A percentile compares a stretch with the other conserved stretches of the same genome.
Evolutionary conservation across 2,888 invertebrate genomes (phyloP).

Genomic region (Megamerina dolium): DNA sequence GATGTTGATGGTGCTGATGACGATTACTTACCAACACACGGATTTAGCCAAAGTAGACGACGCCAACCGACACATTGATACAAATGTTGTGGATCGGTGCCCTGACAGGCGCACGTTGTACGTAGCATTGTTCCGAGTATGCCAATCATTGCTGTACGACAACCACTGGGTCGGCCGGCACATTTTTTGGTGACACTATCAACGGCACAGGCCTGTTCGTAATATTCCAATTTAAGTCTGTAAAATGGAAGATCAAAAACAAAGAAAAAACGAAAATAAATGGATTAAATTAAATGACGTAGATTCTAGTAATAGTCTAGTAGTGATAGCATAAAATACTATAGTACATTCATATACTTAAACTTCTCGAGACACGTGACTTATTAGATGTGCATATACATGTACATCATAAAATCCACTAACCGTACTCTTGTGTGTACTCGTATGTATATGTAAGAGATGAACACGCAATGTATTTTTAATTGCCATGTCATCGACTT

Average conservation of each 20-base stretch:
- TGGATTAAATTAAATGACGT: neutral
- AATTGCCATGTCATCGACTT: slow-evolving; percentile 19
- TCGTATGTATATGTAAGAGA: no score
- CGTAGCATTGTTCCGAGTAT: slow-evolving; percentile 85
- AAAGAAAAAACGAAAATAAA: no score
- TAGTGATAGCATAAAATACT: no score
- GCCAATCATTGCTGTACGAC: slow-evolving; percentile 77
- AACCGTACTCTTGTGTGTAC: no score
- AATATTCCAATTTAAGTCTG: slow-evolving; percentile 75
- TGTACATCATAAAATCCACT: no score
- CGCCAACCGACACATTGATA: slow-evolving; percentile 90
- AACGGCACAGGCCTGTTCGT: slow-evolving; percentile 87
- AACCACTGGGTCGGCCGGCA: slow-evolving; percentile 78
- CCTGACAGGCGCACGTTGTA: slow-evolving; percentile 82
- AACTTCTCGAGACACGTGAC: no score
- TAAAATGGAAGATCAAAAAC: no score
- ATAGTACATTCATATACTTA: no score
- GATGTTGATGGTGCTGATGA: no score
- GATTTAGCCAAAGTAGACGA: slow-evolving; percentile 82
- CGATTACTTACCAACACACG: slow-evolving; percentile 75
- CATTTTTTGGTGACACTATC: slow-evolving; percentile 86
- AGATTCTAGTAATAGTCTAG: no score
- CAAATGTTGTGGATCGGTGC: slow-evolving; percentile 75
- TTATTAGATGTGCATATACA: no score
- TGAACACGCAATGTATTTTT: no score